Evolutionary conservation across 2,797 vertebrate genomes (phyloP).

Genomic region (Mormyrops attenuatus): DNA sequence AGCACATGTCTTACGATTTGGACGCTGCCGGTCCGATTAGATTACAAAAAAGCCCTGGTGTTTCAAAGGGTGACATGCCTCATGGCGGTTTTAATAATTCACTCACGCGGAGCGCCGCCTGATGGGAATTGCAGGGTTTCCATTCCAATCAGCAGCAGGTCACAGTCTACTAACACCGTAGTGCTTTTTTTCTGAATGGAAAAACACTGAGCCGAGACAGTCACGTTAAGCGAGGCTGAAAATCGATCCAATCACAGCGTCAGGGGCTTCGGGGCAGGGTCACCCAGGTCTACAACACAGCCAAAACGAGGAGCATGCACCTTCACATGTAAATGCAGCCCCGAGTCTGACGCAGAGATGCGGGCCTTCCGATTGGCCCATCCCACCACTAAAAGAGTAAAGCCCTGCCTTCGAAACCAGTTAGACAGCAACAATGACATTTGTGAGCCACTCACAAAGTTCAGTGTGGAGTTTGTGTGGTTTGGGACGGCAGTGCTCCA

Average conservation of each 20-base stretch:
- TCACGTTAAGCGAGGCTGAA: background rate
- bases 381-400: background rate
- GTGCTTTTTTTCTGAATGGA: slow-evolving; percentile 10
- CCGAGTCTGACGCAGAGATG: background rate
- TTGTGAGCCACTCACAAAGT: background rate
- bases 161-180: slow-evolving; percentile 10
- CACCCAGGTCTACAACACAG: background rate
- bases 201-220: background rate
- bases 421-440: background rate
- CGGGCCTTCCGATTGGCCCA: background rate
- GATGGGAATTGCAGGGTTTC: background rate
- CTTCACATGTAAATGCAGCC: background rate
- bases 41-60: background rate
- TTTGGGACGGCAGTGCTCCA: background rate
- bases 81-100: background rate
- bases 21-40: background rate
- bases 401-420: background rate
- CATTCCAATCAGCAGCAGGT: background rate
- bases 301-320: background rate
- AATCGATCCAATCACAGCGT: background rate
- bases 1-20: background rate
- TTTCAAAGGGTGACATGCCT: background rate
- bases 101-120: slow-evolving; percentile 1
- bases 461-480: background rate
- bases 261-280: background rate